Base-by-base conservation (phyloP, 2,888 invertebrate genomes). In the Allygus modestus region DNA sequence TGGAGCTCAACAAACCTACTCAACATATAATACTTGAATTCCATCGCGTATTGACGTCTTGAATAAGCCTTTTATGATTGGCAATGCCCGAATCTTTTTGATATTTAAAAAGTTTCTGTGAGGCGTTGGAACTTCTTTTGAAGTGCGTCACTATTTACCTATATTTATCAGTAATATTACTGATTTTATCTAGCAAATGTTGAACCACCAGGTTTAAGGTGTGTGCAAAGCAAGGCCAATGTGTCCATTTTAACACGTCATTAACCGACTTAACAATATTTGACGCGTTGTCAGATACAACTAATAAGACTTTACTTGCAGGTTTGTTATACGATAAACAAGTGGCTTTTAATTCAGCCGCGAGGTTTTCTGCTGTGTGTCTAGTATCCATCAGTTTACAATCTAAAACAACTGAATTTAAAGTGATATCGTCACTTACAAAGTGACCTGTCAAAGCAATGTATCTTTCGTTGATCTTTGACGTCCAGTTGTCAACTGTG, bases 1-100 rank as follows among this genome's bases (percentile, higher is more conserved):
- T 82, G 37, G 5, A 82, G 31, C n/a, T 61, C 61, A 26, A 65
- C 69, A 41, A 82, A 37, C 37, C 82, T 65, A 0, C 28, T 37
- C 4, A 82, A 11, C 82, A 82, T 82, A 12, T 37, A 82, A 31
- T 37, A 82, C 0, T 82, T 17, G 61, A 82, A 33, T 82, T 82
- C 82, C 65, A 65, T 20, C 82, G n/a, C 0, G 82, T 82, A 9
- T 7, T 1, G 1, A 73, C 73, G 37, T 83, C 73, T 28, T 83
- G 83, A 1, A 73, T 11, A 7, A 73, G 31, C 37, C 51, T 83
- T 51, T 73, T 83, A n/a, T n/a, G 83, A 73, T 33, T 37, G 17
- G 23, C 23, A 15, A 26, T n/a, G 20, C 73, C 82, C 1, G 41
- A 11, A 82, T 37, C 28, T 11, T 46, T 73, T 28, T 83, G 73